Percentiles rank a stretch among this genome's conserved stretches.
These are phyloP conservation scores for mouse (Mus musculus) DNA, from an alignment of 2,113 vertebrate genomes.

Conservation along the genomic window DNA sequence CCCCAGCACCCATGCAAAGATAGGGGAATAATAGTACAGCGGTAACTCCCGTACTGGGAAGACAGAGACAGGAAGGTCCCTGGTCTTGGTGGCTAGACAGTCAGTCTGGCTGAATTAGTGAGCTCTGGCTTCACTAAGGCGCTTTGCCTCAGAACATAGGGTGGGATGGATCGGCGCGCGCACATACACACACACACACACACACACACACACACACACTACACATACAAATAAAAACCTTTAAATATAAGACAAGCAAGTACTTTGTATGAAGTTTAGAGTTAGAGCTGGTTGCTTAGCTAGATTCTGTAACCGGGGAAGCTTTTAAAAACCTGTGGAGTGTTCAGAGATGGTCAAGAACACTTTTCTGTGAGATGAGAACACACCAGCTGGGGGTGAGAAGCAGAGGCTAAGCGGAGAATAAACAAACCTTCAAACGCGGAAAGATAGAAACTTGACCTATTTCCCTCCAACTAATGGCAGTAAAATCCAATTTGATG, in stretches of 20 bases:
- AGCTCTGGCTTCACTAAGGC: not conserved
- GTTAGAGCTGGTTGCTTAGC: not conserved
- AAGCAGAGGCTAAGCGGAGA: not conserved
- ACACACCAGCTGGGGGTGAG: not conserved
- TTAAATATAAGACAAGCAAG: not conserved
- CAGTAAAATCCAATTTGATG: not conserved
- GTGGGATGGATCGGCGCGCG: not conserved
- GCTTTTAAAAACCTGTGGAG: not conserved
- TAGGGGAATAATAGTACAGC: rapidly evolving
- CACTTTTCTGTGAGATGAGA: not conserved
- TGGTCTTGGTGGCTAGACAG: not conserved
- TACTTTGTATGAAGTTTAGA: not conserved
- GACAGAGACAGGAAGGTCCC: not conserved
- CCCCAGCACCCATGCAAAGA: not conserved
- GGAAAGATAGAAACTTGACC: not conserved
- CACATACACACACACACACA: no score
- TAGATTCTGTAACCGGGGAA: not conserved
- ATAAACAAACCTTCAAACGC: not conserved
- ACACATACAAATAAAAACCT: not conserved
- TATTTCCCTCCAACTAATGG: not conserved
- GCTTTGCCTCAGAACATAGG: not conserved
- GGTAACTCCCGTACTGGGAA: not conserved
- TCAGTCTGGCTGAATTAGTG: not conserved
- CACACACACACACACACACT: no score
- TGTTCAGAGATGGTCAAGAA: not conserved